A percentile compares a stretch with the other conserved stretches of the same genome.
Conservation (phyloP, 2,113 vertebrate genomes). For the Myocastor coypus region DNA sequence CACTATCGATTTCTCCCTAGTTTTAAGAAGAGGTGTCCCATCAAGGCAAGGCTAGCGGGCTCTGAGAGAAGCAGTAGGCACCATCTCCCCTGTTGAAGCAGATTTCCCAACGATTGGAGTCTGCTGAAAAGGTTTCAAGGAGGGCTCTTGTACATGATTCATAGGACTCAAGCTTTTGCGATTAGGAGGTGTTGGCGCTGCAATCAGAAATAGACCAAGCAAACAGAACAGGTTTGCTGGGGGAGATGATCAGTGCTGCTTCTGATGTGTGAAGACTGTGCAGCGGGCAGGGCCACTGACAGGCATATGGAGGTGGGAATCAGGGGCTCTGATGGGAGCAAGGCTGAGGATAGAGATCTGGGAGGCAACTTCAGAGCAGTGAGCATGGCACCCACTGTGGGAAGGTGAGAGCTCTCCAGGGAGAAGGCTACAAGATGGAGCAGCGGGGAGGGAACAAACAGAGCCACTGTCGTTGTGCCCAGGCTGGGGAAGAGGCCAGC, state of each 20-base stretch:
- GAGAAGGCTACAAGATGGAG: not conserved
- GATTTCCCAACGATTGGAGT: not conserved
- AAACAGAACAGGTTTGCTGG: constrained; percentile 21
- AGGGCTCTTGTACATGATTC: not conserved
- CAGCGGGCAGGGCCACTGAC: not conserved
- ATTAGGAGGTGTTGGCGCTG: not conserved
- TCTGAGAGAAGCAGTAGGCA: not conserved
- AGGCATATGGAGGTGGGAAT: constrained; percentile 9
- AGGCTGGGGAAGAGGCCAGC: not conserved
- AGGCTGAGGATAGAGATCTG: not conserved
- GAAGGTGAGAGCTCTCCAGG: constrained; percentile 22
- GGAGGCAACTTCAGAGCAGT: not conserved
- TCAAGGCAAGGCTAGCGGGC: not conserved
- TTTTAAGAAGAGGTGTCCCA: not conserved
- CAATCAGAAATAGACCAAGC: constrained; percentile 53
- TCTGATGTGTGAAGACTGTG: constrained; percentile 32
- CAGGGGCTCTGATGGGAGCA: not conserved
- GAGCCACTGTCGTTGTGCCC: too few relatives aligned
- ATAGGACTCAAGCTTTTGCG: constrained; percentile 21
- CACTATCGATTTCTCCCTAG: not conserved
- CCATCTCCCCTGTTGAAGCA: not conserved
- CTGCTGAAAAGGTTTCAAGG: not conserved
- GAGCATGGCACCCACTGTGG: constrained; percentile 1
- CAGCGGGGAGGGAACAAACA: not conserved
- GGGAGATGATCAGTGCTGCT: not conserved